Conservation (phyloP, 1,140 invertebrate species). For the Solen grandis region DNA sequence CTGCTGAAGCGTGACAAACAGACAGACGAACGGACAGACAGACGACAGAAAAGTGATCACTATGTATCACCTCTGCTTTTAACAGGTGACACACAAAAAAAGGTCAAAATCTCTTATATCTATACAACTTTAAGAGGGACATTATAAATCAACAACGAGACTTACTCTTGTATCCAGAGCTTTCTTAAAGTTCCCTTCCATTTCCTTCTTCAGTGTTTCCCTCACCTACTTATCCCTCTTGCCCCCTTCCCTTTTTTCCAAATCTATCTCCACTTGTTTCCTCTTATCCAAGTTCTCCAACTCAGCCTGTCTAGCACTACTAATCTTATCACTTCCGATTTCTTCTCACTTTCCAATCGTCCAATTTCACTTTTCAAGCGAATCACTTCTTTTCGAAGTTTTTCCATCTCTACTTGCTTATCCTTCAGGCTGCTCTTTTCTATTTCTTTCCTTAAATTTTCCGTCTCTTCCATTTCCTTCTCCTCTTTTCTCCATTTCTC, state of each 20-base stretch:
- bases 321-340: constrained; percentile 32
- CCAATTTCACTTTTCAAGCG: constrained; percentile 35
- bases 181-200: constrained; percentile 56
- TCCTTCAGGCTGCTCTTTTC: constrained; percentile 44
- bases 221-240: constrained; percentile 28
- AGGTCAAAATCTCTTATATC: too few species aligned
- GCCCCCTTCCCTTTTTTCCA: constrained; percentile 40
- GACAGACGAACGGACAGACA: too few species aligned
- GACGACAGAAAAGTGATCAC: too few species aligned
- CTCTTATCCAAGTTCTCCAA: constrained; percentile 51
- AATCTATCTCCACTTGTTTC: constrained; percentile 49
- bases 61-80: too few species aligned
- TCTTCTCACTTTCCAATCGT: constrained; percentile 35
- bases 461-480: constrained; percentile 20
- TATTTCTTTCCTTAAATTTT: constrained; percentile 44
- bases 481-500: constrained; percentile 46
- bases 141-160: too few species aligned
- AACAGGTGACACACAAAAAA: too few species aligned
- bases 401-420: constrained; percentile 35
- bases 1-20: too few species aligned
- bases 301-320: constrained; percentile 39
- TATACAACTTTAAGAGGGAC: too few species aligned
- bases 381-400: constrained; percentile 40
- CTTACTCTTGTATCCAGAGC: constrained; percentile 58
- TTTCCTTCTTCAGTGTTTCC: constrained; percentile 36